Evolutionary conservation across 1,140 invertebrate species (phyloP).

Genomic region (Hormaphis cornu): DNA sequence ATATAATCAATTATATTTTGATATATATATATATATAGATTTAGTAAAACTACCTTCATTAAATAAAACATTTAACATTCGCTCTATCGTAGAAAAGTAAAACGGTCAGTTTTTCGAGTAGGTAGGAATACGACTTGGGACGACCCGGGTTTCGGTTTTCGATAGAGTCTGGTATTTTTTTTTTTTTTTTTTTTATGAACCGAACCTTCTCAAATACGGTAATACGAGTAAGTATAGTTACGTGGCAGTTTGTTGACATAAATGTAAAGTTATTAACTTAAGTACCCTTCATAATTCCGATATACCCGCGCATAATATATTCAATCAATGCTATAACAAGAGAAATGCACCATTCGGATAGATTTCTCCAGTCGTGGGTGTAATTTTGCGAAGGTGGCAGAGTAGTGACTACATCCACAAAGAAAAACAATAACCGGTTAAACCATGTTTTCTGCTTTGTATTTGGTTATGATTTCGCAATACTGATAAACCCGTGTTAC

Average conservation of each 20-base stretch:
- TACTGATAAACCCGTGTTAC: too few species aligned
- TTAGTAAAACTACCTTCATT: too few species aligned
- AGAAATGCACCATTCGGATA: background rate
- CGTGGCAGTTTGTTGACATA: background rate
- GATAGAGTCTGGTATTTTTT: background rate
- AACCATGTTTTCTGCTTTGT: background rate
- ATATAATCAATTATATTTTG: too few species aligned
- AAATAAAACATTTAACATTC: too few species aligned
- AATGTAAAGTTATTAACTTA: background rate
- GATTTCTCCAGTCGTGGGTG: slow-evolving; percentile 25
- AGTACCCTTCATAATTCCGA: background rate
- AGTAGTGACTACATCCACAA: background rate
- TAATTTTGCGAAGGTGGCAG: background rate
- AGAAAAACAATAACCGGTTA: background rate
- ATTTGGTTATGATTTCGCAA: too few species aligned
- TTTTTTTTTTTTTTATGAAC: background rate
- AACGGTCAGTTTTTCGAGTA: too few species aligned
- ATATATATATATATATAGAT: too few species aligned
- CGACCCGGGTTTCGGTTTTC: background rate
- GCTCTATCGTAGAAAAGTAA: too few species aligned
- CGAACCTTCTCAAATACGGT: background rate
- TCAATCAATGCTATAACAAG: background rate
- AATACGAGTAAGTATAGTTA: background rate
- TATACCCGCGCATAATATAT: too few species aligned
- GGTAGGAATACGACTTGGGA: background rate